These are phyloP conservation scores for Callinectes sapidus DNA, from an alignment of 2,888 invertebrate species.

Conservation along the genomic window DNA sequence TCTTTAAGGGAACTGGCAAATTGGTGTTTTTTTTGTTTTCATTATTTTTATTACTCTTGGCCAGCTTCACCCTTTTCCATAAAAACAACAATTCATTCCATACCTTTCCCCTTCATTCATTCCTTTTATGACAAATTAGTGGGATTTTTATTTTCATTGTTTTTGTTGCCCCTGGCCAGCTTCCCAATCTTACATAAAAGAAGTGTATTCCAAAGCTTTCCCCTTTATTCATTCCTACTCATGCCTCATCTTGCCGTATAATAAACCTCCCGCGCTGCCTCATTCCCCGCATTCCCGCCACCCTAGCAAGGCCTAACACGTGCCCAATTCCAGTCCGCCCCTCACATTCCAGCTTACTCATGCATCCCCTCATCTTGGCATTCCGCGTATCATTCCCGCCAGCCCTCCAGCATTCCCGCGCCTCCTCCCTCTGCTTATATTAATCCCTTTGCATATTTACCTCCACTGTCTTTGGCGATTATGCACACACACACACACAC, in stretches of 20 bases:
- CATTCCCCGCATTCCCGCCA: not conserved
- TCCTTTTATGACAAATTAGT: no score
- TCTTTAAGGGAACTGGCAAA: no score
- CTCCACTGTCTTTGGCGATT: not conserved
- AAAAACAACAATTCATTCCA: no score
- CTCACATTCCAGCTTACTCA: slow-evolving; percentile 31
- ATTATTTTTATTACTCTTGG: no score
- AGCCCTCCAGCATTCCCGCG: not conserved
- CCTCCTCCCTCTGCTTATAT: not conserved
- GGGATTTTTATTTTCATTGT: no score
- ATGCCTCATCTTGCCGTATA: not conserved
- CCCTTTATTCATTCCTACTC: not conserved
- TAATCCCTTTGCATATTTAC: slow-evolving; percentile 33
- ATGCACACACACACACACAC: not conserved
- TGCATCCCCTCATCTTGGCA: slow-evolving; percentile 22
- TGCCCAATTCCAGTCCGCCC: slow-evolving; percentile 8
- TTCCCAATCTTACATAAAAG: no score
- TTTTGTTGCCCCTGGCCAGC: no score
- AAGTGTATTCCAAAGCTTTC: not conserved
- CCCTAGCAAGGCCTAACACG: slow-evolving; percentile 15
- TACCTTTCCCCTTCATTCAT: no score
- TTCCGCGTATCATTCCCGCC: slow-evolving; percentile 4
- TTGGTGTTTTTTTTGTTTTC: no score
- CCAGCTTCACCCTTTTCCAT: no score
- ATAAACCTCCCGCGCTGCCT: slow-evolving; percentile 1